Conservation (phyloP, 2,797 vertebrate genomes). For the Mareca strepera region DNA sequence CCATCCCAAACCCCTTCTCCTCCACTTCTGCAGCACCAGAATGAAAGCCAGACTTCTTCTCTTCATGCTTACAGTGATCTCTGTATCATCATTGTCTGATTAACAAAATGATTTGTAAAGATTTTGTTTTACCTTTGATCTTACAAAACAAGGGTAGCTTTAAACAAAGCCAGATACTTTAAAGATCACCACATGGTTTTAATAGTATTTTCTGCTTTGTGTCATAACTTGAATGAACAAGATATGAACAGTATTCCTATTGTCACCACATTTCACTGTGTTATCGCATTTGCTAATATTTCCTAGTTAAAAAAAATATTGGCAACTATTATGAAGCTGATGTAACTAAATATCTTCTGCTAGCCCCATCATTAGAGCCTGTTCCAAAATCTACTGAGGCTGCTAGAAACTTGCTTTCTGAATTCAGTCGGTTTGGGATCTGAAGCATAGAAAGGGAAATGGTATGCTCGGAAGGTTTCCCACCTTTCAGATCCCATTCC, state of each 20-base stretch:
- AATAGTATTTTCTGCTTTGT: constrained; percentile 73
- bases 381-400: background rate
- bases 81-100: constrained; percentile 75
- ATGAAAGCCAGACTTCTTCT: background rate
- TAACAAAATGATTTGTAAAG: constrained; percentile 80
- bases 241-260: constrained; percentile 72
- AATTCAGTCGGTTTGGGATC: background rate
- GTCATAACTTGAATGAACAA: constrained; percentile 77
- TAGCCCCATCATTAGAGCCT: background rate
- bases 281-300: constrained; percentile 72
- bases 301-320: constrained; percentile 61
- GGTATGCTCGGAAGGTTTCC: background rate
- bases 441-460: background rate
- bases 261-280: constrained; percentile 65
- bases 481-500: constrained; percentile 35
- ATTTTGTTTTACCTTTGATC: constrained; percentile 82
- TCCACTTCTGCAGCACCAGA: background rate
- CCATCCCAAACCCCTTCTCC: background rate
- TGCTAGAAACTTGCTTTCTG: background rate
- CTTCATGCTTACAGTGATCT: constrained; percentile 68
- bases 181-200: constrained; percentile 77
- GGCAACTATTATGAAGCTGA: constrained; percentile 31
- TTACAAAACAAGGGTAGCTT: constrained; percentile 75
- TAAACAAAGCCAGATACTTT: constrained; percentile 81
- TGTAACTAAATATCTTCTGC: constrained; percentile 32